Evolutionary conservation across 2,797 vertebrate species (phyloP).

Genomic region (Streptopelia turtur): DNA sequence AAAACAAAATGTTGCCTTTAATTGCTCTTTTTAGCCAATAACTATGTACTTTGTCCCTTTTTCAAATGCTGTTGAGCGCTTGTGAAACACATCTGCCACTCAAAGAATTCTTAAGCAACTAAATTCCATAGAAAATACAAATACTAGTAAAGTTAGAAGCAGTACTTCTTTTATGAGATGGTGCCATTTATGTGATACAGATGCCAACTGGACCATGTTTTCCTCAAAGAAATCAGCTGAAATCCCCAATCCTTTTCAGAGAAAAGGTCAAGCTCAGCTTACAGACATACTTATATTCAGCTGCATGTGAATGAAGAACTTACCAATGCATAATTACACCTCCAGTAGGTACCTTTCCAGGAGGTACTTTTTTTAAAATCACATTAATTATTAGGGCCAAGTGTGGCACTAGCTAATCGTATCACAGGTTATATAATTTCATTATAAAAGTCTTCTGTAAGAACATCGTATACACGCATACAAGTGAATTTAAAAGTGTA

Average conservation of each 20-base stretch:
- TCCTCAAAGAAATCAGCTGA: neutral
- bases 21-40: neutral
- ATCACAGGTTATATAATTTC: neutral
- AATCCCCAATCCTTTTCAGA: neutral
- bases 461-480: neutral
- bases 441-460: neutral
- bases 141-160: neutral
- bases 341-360: neutral
- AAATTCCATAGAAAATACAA: neutral
- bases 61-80: neutral
- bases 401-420: neutral
- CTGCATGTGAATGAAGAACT: neutral
- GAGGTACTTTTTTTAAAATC: neutral
- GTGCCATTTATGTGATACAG: neutral
- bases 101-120: neutral
- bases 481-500: neutral
- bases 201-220: accelerated
- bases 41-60: neutral
- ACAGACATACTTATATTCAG: neutral
- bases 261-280: neutral
- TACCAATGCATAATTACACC: neutral
- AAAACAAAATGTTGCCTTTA: neutral
- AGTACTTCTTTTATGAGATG: neutral
- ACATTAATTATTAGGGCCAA: neutral
- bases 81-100: neutral